Base-by-base conservation (phyloP, 2,113 vertebrate genomes). In the Ammodytes marinus region DNA sequence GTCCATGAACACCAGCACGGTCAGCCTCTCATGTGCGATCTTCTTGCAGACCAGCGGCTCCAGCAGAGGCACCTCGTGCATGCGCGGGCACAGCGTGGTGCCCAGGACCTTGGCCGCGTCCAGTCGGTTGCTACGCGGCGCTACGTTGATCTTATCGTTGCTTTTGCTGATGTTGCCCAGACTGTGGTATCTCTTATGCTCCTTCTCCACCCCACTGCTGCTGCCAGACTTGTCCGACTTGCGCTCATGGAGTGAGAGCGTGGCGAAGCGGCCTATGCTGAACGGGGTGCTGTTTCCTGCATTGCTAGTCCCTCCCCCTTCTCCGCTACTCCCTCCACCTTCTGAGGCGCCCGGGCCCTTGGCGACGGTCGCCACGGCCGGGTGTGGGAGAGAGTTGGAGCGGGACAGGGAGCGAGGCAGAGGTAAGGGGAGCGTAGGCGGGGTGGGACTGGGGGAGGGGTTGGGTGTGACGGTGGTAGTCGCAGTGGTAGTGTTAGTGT, bases 1-100 rank as follows among this genome's bases (percentile, higher is more conserved):
- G 88, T 98, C 97, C 95, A 98, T 92, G 93, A 98, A 98, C 0
- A 98, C 96, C 27, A 98, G 93, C n/a, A 98, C 97, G 0, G 97
- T 97, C 69, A 98, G 94, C 50, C 97, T 92, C 88, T 98, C 97
- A 37, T 97, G 97, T 2, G 97, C 97, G 0, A 98, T 97, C 89
- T 98, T 98, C 94, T 98, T 97, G 86, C 97, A 98, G 45, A 98
- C 96, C 3, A 98, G 95, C 3, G 97, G 97, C 91, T 98, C 97
- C 12, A 98, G 95, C 90, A 98, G 93, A 0, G 97, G 97, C 77
- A 98, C 97, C 86, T 98, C 97, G 0, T 97, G 94, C 92, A 98
- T 96, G n/a, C 96, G 96, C 0, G 97, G 97, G 91, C 97, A 98
- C 87, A 98, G 90, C 0, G 96, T 96, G 0, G 97, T 98, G 7